Evolutionary conservation across 2,113 vertebrate genomes (phyloP).

Genomic region (Caretta caretta): DNA sequence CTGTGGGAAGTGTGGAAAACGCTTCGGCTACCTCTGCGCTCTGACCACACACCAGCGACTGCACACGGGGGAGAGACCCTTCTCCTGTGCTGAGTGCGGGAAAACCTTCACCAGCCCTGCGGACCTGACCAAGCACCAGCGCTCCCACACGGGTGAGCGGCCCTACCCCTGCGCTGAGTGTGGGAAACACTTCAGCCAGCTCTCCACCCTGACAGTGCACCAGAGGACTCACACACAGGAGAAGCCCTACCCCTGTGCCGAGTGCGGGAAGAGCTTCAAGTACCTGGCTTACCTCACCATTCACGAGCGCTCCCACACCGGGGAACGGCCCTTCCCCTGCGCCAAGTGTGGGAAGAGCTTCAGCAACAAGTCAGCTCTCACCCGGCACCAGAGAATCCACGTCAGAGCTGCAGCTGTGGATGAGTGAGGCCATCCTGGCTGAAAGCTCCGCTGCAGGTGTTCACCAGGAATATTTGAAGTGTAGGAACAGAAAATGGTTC

Average conservation of each 20-base stretch:
- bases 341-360: background rate
- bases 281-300: constrained; percentile 8
- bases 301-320: constrained; percentile 10
- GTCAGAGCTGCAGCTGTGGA: background rate
- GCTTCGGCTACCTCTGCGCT: constrained; percentile 57
- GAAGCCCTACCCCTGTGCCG: background rate
- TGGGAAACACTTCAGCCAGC: constrained; percentile 6
- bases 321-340: constrained; percentile 8
- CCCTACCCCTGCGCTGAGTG: constrained; percentile 17
- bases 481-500: background rate
- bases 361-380: background rate
- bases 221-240: constrained; percentile 12
- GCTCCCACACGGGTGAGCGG: background rate
- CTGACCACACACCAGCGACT: constrained; percentile 50
- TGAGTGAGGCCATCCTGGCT: background rate
- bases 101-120: constrained; percentile 33
- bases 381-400: background rate
- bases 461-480: background rate
- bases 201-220: constrained; percentile 38
- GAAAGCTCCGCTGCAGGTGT: background rate
- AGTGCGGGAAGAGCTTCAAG: background rate
- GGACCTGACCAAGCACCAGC: constrained; percentile 33
- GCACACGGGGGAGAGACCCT: background rate
- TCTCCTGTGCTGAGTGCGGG: constrained; percentile 33
- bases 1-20: constrained; percentile 53